Base-by-base conservation (phyloP, 2,888 invertebrate species). In the Teleogryllus oceanicus region DNA sequence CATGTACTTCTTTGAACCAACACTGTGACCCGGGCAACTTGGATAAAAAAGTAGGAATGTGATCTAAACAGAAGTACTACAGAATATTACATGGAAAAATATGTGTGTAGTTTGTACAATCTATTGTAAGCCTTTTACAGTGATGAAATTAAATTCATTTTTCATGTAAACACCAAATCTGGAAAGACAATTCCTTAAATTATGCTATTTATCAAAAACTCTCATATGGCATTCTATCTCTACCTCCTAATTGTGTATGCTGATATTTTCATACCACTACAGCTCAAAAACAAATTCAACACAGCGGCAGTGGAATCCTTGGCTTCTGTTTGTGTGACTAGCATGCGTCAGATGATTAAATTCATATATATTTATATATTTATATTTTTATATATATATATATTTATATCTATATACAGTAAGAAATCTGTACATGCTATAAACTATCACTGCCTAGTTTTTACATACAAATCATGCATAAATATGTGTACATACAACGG, bases 1-100 rank as follows among this genome's bases (percentile, higher is more conserved):
- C 62, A 62, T 62, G 62, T 62, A 62, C 62, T 62, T 62, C 62
- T 62, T 62, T 62, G 62, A 62, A 62, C 62, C 62, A 62, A 62
- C 62, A 62, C 62, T 62, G 62, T 62, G 62, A 62, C 62, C 62
- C 62, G 62, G 62, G 62, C 62, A 62, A 62, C 16, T 18, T 62
- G 62, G 62, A 18, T 62, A 62, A 62, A 62, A 62, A 62, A 62
- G 62, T 62, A 62, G 62, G 62, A 62, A 62, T 62, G 62, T 62
- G 62, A 62, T 62, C 62, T 62, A 62, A 62, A 62, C 62, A 62
- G 62, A 62, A 62, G 62, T 62, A 16, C 62, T 62, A 62, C 13
- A 18, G 62, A 62, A 62, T 62, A 62, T 62, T 62, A 62, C 62
- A 62, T 62, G 62, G 62, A 62, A 62, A 62, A 62, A 62, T 62